phyloP scores from a whole-genome alignment of 2,113 vertebrate genomes.

The Pleuronectes platessa region DNA sequence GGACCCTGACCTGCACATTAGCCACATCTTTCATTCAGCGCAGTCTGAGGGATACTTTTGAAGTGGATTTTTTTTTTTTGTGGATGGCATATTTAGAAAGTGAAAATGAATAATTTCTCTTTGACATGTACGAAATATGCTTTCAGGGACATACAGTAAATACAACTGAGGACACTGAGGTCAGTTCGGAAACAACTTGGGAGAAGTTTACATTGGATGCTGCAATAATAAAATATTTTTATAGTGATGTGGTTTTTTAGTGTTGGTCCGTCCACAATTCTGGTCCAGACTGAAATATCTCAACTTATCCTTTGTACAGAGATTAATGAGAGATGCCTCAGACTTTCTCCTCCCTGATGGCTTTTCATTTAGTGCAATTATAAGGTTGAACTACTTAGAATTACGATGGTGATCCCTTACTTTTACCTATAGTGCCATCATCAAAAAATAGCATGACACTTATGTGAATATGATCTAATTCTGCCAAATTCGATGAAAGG shows the following conservation, averaged over 20 bases:
- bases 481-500: too few species aligned
- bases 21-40: conserved; percentile 14
- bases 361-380: too few species aligned
- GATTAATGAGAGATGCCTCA: background rate
- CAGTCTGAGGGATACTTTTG: conserved; percentile 9
- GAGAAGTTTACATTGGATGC: background rate
- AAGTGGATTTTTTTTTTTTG: conserved; percentile 24
- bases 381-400: too few species aligned
- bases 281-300: background rate
- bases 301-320: too few species aligned
- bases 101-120: conserved; percentile 5
- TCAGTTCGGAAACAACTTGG: background rate
- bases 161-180: conserved; percentile 7
- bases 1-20: conserved; percentile 43
- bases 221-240: background rate
- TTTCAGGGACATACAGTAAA: too few species aligned
- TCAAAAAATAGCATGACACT: too few species aligned
- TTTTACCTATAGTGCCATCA: too few species aligned
- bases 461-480: too few species aligned
- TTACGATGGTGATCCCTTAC: too few species aligned
- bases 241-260: background rate
- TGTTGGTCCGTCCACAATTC: background rate
- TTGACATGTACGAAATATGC: too few species aligned
- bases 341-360: background rate
- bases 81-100: conserved; percentile 28